These are phyloP conservation scores for Mycalesis mineus DNA, from an alignment of 2,888 invertebrate species.

Conservation along the genomic window DNA sequence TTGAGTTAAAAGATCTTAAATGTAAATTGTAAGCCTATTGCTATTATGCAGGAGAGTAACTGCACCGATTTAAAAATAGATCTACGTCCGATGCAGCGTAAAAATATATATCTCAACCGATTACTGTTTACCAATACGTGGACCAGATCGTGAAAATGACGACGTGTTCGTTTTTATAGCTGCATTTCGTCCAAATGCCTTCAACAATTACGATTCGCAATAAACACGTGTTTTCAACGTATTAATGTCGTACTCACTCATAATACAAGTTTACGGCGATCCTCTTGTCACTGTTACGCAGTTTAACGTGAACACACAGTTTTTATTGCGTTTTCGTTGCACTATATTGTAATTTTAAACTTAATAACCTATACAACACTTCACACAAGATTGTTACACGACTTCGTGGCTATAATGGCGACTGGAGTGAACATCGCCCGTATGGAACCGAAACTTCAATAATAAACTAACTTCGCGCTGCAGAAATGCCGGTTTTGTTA, in stretches of 20 bases:
- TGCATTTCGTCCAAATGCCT: conserved; percentile 13
- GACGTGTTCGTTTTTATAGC: conserved; percentile 23
- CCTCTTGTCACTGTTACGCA: conserved; percentile 33
- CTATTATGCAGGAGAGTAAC: too few relatives aligned
- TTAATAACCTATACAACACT: conserved; percentile 64
- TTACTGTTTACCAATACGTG: conserved; percentile 13
- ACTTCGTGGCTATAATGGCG: conserved; percentile 77
- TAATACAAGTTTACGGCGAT: conserved; percentile 48
- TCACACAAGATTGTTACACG: conserved; percentile 43
- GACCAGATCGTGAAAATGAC: conserved; percentile 10
- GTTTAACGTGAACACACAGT: conserved; percentile 40
- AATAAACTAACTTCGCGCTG: conserved; percentile 53
- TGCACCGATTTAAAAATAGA: conserved; percentile 47
- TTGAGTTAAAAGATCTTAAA: too few relatives aligned
- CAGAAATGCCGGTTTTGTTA: conserved; percentile 47
- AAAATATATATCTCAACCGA: conserved; percentile 46
- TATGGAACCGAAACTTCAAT: conserved; percentile 33
- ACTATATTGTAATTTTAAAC: conserved; percentile 56
- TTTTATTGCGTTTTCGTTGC: conserved; percentile 45
- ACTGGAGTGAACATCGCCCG: conserved; percentile 60
- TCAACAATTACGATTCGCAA: conserved; percentile 10
- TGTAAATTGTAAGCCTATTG: too few relatives aligned
- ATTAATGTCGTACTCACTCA: conserved; percentile 54
- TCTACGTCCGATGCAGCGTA: conserved; percentile 42
- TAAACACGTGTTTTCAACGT: conserved; percentile 61